Conservation (phyloP, 2,113 vertebrate genomes). For the Oncorhynchus keta region DNA sequence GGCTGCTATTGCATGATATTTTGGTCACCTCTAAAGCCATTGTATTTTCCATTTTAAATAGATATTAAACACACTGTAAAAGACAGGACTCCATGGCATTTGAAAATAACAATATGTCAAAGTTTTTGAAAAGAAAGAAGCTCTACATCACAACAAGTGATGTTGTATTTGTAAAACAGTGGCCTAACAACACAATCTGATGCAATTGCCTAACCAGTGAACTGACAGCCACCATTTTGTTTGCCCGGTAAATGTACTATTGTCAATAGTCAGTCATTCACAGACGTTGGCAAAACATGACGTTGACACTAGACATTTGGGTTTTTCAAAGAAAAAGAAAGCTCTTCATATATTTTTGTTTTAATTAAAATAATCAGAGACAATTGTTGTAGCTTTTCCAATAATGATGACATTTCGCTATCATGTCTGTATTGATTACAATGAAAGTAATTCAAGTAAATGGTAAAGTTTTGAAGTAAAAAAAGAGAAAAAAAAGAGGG, state of each 20-base stretch:
- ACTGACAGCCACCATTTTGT: slow-evolving; percentile 26
- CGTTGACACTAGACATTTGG: slow-evolving; percentile 27
- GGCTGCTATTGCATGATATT: background rate
- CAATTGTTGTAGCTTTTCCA: background rate
- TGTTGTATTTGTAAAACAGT: slow-evolving; percentile 65
- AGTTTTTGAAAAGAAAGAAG: slow-evolving; percentile 21
- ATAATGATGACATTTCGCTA: background rate
- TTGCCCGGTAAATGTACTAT: slow-evolving; percentile 30
- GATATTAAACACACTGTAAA: slow-evolving; percentile 20
- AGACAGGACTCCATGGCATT: slow-evolving; percentile 49
- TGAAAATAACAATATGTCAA: slow-evolving; percentile 59
- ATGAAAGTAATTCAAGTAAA: slow-evolving; percentile 24
- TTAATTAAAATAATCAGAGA: slow-evolving; percentile 9
- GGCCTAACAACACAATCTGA: slow-evolving; percentile 11
- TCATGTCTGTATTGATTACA: background rate
- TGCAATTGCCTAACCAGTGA: background rate
- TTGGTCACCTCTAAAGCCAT: background rate
- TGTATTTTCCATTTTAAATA: background rate
- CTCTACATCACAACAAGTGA: slow-evolving; percentile 50
- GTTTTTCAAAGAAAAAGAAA: slow-evolving; percentile 39
- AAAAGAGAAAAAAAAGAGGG: background rate
- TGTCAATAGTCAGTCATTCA: slow-evolving; percentile 24
- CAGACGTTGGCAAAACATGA: slow-evolving; percentile 46
- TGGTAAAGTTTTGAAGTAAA: slow-evolving; percentile 23
- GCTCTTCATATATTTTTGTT: slow-evolving; percentile 20